phyloP scores from a whole-genome alignment of 2,888 invertebrate species.

The Drosophila setosimentum region DNA sequence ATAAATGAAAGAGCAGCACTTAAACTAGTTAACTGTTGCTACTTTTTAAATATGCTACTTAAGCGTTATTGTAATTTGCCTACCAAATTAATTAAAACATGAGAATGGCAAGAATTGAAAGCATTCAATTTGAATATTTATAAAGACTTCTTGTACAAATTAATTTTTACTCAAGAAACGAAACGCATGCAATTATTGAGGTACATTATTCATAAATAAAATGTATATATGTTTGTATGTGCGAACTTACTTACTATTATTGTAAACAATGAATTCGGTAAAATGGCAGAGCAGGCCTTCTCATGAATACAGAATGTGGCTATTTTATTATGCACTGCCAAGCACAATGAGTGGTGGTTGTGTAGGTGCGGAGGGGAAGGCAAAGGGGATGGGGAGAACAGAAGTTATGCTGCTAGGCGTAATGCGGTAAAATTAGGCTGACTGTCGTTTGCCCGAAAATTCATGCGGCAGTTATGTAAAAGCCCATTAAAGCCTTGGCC shows the following conservation, averaged over 20 bases:
- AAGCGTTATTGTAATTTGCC: not conserved
- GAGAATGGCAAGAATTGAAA: not conserved
- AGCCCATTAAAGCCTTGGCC: constrained; percentile 52
- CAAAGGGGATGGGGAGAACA: not conserved
- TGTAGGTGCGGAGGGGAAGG: not conserved
- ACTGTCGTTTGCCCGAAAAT: constrained; percentile 28
- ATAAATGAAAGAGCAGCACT: not conserved
- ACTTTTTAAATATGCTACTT: not conserved
- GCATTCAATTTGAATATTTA: not conserved
- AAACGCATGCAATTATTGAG: not conserved
- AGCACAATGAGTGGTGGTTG: constrained; percentile 23
- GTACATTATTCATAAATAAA: constrained; percentile 2
- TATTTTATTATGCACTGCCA: constrained; percentile 29
- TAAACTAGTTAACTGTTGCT: not conserved
- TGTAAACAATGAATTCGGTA: constrained; percentile 18
- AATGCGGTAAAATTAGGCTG: constrained; percentile 60
- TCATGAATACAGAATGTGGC: constrained; percentile 21
- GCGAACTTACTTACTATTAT: constrained; percentile 3
- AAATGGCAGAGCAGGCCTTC: not conserved
- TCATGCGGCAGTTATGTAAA: constrained; percentile 44
- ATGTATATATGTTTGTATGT: not conserved
- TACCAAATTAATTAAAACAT: not conserved
- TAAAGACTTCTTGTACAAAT: not conserved
- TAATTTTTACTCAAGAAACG: not conserved
- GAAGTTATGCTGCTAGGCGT: constrained; percentile 37